Evolutionary conservation across 2,888 invertebrate species (phyloP), one percentile per base, ranked within the genome.

Genomic region (Cephus runcator): DNA sequence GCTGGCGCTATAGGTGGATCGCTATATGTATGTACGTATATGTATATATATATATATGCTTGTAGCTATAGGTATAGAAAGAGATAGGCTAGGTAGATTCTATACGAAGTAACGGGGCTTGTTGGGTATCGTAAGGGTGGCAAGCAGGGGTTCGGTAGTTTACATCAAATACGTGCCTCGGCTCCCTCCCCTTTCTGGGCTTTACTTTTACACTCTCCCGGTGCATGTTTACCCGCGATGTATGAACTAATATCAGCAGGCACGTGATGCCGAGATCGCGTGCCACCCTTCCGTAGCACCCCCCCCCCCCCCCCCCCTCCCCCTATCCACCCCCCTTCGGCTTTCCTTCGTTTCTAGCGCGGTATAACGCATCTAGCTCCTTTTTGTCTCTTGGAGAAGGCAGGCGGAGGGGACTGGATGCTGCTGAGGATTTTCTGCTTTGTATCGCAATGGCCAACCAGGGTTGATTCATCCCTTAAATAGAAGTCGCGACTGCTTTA

Each of bases 221-320:
- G 56, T 30, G 34, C 71, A 69, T 75, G 69, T 78, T 33, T 76
- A 79, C 81, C 81, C 79, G 83, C 88, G 87, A 90, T 88, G 86
- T 88, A 89, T 89, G 88, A 90, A 88, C 88, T 90, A 88, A 90
- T 90, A 90, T 90, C 87, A 86, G 87, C 84, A 84, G 85, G 85
- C 87, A 87, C 88, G 87, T 88, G 87, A 88, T 81, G 83, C 83
- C 85, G 80, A 75, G 78, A 77, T 78, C 80, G 76, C 81, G 77
- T 73, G 79, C 82, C 80, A 77, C 77, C 77, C 78, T 79, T 34
- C 75, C 34, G 9, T 73, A 35, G 34, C 9, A 15, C 23, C 34
- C 30, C 34, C 12, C 34, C n/a, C 73, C 71, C 75, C 73, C 73
- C 73, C 69, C 73, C 73, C 69, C n/a, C n/a, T n/a, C n/a, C n/a